Conservation (phyloP, 2,113 vertebrate species). For the Lophura nycthemera region DNA sequence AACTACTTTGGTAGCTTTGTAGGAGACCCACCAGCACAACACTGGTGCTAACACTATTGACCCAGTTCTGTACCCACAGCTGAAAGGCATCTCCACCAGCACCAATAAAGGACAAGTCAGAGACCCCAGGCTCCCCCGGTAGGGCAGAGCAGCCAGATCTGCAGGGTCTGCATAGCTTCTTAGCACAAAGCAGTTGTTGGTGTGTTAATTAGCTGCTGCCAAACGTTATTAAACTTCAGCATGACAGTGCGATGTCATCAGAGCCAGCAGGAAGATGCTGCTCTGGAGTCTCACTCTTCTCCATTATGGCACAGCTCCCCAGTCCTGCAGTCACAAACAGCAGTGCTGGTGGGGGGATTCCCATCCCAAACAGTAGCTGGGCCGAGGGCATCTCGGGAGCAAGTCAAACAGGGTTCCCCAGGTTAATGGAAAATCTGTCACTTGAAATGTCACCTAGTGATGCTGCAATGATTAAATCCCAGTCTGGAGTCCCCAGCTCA, state of each 20-base stretch:
- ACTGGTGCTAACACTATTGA: not conserved
- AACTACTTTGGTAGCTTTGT: not conserved
- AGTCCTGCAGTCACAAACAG: not conserved
- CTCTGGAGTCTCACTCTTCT: not conserved
- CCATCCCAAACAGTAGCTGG: not conserved
- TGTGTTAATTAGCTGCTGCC: not conserved
- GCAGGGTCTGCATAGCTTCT: not conserved
- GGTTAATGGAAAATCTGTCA: constrained; percentile 41
- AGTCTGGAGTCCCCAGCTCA: not conserved
- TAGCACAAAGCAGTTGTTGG: not conserved
- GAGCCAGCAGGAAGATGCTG: rapidly evolving
- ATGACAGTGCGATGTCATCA: rapidly evolving
- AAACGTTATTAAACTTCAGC: not conserved
- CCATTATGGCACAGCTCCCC: not conserved
- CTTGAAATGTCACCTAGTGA: not conserved
- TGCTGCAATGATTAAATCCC: constrained; percentile 2
- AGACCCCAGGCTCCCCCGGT: not conserved
- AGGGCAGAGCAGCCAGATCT: not conserved
- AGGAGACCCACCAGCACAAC: not conserved
- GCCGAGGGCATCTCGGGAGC: not conserved
- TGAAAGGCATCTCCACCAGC: not conserved
- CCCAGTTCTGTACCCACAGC: rapidly evolving
- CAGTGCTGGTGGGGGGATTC: not conserved
- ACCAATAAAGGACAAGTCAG: not conserved
- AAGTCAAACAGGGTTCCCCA: not conserved